A percentile compares a stretch with the other conserved stretches of the same genome.
phyloP scores from a whole-genome alignment of 2,888 invertebrate species.

The Pammene fasciana region DNA sequence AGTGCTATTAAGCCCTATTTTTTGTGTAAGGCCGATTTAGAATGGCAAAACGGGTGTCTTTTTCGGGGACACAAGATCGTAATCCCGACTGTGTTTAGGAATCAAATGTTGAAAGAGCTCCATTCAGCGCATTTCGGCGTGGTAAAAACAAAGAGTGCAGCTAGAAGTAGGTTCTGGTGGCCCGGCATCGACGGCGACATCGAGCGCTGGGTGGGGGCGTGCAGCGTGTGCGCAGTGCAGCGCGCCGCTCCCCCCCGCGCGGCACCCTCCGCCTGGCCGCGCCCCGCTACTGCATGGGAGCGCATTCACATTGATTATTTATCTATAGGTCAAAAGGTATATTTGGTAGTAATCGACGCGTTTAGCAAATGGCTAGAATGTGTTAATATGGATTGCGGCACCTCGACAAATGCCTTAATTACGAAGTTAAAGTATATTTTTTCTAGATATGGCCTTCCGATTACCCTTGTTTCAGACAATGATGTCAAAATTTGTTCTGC shows the following conservation, averaged over 20 bases:
- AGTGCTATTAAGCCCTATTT: too few relatives aligned
- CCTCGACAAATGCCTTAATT: conserved; percentile 12
- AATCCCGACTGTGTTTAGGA: too few relatives aligned
- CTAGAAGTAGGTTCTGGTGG: too few relatives aligned
- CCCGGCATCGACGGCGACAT: too few relatives aligned
- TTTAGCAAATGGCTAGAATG: conserved; percentile 32
- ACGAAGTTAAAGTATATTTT: conserved; percentile 14
- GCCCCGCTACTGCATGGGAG: conserved; percentile 34
- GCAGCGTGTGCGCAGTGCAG: conserved; percentile 5
- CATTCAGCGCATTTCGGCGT: too few relatives aligned
- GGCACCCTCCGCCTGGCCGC: conserved; percentile 4
- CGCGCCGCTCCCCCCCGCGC: conserved; percentile 9
- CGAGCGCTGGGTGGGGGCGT: conserved; percentile 9
- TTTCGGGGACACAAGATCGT: too few relatives aligned
- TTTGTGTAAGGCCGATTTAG: too few relatives aligned
- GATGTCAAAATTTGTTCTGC: too few relatives aligned
- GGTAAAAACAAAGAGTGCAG: too few relatives aligned
- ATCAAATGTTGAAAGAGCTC: too few relatives aligned
- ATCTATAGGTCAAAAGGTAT: conserved; percentile 35
- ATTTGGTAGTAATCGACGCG: conserved; percentile 16
- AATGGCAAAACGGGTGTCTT: too few relatives aligned
- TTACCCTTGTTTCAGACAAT: too few relatives aligned
- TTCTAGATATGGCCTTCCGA: conserved; percentile 38
- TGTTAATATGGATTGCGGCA: conserved; percentile 37
- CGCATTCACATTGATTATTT: conserved; percentile 46